Base-by-base conservation (phyloP, 2,113 vertebrate genomes). In the Geothlypis trichas region DNA sequence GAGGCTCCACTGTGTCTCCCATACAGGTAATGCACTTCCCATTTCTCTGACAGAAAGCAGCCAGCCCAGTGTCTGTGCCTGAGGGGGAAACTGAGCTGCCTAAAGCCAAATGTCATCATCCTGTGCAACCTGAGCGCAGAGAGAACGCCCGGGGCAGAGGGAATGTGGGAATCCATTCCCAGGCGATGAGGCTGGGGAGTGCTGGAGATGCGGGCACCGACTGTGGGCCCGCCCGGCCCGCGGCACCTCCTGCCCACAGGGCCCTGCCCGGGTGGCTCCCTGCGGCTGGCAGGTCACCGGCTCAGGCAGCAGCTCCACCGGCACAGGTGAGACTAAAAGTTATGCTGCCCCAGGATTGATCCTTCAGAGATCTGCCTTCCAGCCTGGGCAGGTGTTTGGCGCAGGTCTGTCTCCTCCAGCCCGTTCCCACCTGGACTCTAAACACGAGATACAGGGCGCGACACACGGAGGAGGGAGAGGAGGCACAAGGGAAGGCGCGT, bases 11-110 rank as follows among this genome's bases (percentile, higher is more conserved):
- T 4, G 33, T 5, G 33, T 35, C 33, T 16, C 28, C 19, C 8
- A 2, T 5, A 19, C 0, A 2, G 0, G 0, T 27, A 15, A 59
- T 3, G 31, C 21, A 6, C 23, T 71, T 58, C 22, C n/a, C 27
- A 28, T 13, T 13, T 21, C 71, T 14, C 37, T 22, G 14, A 35
- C 17, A 44, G 62, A 86, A 80, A 55, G 44, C 62, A 57, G 22
- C 37, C 2, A 1, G 42, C 17, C 11, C 74, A 1, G 0, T 14
- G 16, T 13, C 19, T 27, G 14, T 21, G 30, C 47, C n/a, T 44
- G 52, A 9, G 31, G 46, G 19, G 4, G 2, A 33, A 8, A 16
- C 23, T 17, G 65, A 57, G 57, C 30, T 61, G 41, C 55, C 39
- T 81, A 46, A 76, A 76, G 41, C 41, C 35, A 30, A 52, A 42